Evolutionary conservation across 1,140 invertebrate genomes (phyloP).

Genomic region (Hirudo medicinalis): DNA sequence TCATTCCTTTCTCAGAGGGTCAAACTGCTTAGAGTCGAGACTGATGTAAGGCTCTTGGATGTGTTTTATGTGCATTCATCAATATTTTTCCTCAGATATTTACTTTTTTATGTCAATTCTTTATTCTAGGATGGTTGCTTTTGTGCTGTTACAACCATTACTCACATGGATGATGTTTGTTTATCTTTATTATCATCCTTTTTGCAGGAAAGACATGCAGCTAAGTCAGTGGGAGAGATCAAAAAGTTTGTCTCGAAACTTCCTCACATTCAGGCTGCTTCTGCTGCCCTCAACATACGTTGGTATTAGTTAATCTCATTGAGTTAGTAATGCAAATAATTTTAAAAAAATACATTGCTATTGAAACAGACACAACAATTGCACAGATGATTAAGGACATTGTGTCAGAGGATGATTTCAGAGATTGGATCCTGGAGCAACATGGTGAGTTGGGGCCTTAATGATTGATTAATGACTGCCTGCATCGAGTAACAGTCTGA

Average conservation of each 20-base stretch:
- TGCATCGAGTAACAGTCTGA: too few relatives aligned
- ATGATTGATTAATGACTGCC: not conserved
- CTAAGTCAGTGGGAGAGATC: conserved; percentile 80
- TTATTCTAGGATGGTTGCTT: not conserved
- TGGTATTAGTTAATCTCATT: too few relatives aligned
- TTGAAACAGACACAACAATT: conserved; percentile 59
- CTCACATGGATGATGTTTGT: too few relatives aligned
- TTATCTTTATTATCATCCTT: too few relatives aligned
- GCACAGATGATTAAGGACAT: conserved; percentile 61
- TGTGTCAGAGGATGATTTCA: conserved; percentile 53
- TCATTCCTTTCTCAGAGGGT: conserved; percentile 71
- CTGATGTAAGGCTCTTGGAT: not conserved
- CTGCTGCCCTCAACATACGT: conserved; percentile 63
- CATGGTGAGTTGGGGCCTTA: conserved; percentile 45
- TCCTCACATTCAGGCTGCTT: conserved; percentile 72
- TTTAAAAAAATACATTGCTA: too few relatives aligned
- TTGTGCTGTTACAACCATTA: too few relatives aligned
- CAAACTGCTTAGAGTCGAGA: conserved; percentile 64
- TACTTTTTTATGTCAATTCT: not conserved
- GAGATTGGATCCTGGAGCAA: conserved; percentile 57
- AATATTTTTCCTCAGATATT: conserved; percentile 6
- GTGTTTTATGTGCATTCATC: not conserved
- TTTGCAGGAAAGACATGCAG: conserved; percentile 56
- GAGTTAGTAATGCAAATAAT: too few relatives aligned
- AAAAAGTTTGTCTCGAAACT: conserved; percentile 80